These are phyloP conservation scores for Masnerella sp. DNA, from an alignment of 2,888 invertebrate genomes.

Conservation along the genomic window DNA sequence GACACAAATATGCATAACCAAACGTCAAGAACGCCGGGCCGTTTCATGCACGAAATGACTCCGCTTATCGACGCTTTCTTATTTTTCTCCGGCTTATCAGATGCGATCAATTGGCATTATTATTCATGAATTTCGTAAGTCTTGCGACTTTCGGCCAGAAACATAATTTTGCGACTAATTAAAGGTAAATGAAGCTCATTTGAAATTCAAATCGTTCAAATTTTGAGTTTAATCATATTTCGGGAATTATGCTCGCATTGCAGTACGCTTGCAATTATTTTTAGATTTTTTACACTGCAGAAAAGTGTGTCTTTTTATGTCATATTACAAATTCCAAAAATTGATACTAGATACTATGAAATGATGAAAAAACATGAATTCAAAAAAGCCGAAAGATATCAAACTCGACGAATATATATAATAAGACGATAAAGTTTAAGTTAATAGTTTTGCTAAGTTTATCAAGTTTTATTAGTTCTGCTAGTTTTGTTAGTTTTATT, in stretches of 20 bases:
- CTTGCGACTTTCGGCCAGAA: slow-evolving; percentile 20
- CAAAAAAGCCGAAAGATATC: too few relatives aligned
- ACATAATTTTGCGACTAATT: slow-evolving; percentile 41
- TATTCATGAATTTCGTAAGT: slow-evolving; percentile 51
- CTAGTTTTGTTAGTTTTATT: too few relatives aligned
- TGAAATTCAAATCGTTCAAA: slow-evolving; percentile 17
- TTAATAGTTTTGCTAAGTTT: too few relatives aligned
- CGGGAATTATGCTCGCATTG: not conserved
- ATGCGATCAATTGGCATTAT: slow-evolving; percentile 45
- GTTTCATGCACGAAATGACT: slow-evolving; percentile 53
- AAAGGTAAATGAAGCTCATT: slow-evolving; percentile 39
- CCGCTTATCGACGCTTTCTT: slow-evolving; percentile 35
- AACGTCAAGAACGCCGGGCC: slow-evolving; percentile 46
- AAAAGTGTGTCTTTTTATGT: not conserved
- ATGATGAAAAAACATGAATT: too few relatives aligned
- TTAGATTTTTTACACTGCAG: too few relatives aligned
- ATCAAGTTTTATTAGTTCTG: too few relatives aligned
- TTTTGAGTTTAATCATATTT: not conserved
- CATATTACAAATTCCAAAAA: too few relatives aligned
- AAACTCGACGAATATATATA: too few relatives aligned
- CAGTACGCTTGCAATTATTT: not conserved
- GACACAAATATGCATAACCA: slow-evolving; percentile 56
- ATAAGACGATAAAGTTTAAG: too few relatives aligned
- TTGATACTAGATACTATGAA: too few relatives aligned
- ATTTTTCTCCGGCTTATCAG: slow-evolving; percentile 45